phyloP scores from a whole-genome alignment of 1,140 invertebrate species.

The Drosophila mauritiana region DNA sequence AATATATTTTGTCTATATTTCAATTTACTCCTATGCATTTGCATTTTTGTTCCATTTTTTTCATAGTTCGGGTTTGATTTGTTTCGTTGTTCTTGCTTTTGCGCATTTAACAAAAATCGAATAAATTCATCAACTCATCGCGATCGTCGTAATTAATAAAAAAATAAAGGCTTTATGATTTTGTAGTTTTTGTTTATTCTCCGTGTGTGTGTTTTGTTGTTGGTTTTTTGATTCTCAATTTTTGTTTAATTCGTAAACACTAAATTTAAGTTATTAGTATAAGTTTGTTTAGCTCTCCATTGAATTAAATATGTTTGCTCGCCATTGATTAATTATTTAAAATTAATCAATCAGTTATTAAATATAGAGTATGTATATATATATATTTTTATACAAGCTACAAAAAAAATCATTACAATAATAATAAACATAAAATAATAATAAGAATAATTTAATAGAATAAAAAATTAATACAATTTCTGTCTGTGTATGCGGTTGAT shows the following conservation, averaged over 20 bases:
- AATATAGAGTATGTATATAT: constrained; percentile 37
- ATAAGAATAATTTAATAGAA: constrained; percentile 83
- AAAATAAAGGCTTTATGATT: constrained; percentile 36
- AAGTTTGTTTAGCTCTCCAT: constrained; percentile 53
- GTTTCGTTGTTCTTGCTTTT: constrained; percentile 6
- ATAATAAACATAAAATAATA: constrained; percentile 82
- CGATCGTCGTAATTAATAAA: constrained; percentile 9
- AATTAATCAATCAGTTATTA: constrained; percentile 58
- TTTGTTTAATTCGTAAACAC: constrained; percentile 52
- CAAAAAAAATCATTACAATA: constrained; percentile 71
- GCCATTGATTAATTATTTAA: constrained; percentile 61
- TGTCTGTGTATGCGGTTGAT: constrained; percentile 46
- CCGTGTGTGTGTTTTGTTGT: constrained; percentile 55
- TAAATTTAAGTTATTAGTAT: constrained; percentile 73
- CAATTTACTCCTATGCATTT: constrained; percentile 26
- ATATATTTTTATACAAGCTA: constrained; percentile 57
- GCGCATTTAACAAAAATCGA: constrained; percentile 17
- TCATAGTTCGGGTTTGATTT: constrained; percentile 3
- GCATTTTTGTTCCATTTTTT: not conserved
- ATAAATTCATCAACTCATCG: constrained; percentile 10
- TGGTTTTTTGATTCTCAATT: constrained; percentile 35
- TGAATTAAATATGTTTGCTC: constrained; percentile 40
- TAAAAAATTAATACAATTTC: constrained; percentile 83
- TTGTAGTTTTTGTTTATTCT: constrained; percentile 61
- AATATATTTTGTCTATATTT: constrained; percentile 41